A percentile compares a stretch with the other conserved stretches of the same genome.
These are phyloP conservation scores for Eleutherodactylus coqui DNA, from an alignment of 2,797 vertebrate genomes.

Conservation along the genomic window DNA sequence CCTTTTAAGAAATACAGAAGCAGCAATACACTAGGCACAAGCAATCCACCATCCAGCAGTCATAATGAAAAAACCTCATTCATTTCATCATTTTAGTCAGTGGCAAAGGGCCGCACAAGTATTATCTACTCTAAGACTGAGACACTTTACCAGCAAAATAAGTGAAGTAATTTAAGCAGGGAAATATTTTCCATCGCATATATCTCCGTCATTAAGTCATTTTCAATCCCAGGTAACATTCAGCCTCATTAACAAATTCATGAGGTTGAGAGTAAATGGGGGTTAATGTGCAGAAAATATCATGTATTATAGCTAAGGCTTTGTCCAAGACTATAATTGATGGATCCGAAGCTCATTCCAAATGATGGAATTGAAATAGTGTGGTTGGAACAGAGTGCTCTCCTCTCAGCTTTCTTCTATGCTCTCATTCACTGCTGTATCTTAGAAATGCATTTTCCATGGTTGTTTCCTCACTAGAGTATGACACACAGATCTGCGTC, in stretches of 20 bases:
- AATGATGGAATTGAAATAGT: conserved; percentile 29
- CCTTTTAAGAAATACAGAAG: background rate
- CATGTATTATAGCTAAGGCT: conserved; percentile 7
- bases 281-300: conserved; percentile 50
- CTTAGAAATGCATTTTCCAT: conserved; percentile 6
- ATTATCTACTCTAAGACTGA: conserved; percentile 26
- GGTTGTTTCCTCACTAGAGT: background rate
- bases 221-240: conserved; percentile 38
- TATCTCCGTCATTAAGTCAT: conserved; percentile 27
- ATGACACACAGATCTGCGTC: background rate
- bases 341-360: conserved; percentile 14
- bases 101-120: background rate
- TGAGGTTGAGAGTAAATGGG: conserved; percentile 29
- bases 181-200: conserved; percentile 19
- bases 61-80: conserved; percentile 5
- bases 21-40: background rate
- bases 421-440: background rate
- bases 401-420: background rate
- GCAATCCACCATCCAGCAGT: background rate
- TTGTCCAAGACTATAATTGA: conserved; percentile 48
- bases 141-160: conserved; percentile 25
- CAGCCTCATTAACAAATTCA: conserved; percentile 42
- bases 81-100: conserved; percentile 9
- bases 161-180: conserved; percentile 18
- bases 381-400: conserved; percentile 5